Evolutionary conservation across 2,113 vertebrate genomes (phyloP).

Genomic region (Hemicordylus capensis): DNA sequence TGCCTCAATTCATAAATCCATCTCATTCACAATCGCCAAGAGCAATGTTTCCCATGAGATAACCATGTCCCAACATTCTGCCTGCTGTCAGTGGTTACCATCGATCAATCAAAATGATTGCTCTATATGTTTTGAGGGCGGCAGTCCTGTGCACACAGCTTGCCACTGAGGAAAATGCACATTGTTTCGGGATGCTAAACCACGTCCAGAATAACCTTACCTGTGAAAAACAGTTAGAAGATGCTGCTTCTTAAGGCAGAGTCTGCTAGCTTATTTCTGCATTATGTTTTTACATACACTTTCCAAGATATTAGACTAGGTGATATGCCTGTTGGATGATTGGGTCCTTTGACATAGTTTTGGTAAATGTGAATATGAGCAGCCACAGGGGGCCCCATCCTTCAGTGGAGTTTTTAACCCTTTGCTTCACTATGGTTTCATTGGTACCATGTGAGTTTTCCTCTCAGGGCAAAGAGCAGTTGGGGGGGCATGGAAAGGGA

Average conservation of each 20-base stretch:
- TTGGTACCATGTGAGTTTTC: too few relatives aligned
- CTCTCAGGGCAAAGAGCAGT: too few relatives aligned
- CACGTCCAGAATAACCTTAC: neutral
- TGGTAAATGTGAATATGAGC: too few relatives aligned
- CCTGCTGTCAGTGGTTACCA: neutral
- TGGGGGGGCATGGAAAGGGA: too few relatives aligned
- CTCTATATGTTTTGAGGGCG: neutral
- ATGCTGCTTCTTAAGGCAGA: neutral
- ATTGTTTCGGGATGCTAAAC: neutral
- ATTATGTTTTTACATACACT: too few relatives aligned
- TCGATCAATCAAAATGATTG: neutral
- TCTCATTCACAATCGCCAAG: neutral
- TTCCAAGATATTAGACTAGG: too few relatives aligned
- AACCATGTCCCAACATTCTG: slow-evolving; percentile 1
- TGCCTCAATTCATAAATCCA: slow-evolving; percentile 22
- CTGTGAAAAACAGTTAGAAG: neutral
- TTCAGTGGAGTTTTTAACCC: too few relatives aligned
- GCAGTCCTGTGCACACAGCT: neutral
- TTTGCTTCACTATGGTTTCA: too few relatives aligned
- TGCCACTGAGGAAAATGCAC: neutral
- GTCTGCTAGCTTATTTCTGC: neutral
- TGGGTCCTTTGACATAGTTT: too few relatives aligned
- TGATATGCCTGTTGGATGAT: too few relatives aligned
- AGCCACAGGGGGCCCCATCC: too few relatives aligned
- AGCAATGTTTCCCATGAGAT: slow-evolving; percentile 36